Evolutionary conservation across 2,113 vertebrate genomes (phyloP).

Genomic region (Oreamnos americanus): DNA sequence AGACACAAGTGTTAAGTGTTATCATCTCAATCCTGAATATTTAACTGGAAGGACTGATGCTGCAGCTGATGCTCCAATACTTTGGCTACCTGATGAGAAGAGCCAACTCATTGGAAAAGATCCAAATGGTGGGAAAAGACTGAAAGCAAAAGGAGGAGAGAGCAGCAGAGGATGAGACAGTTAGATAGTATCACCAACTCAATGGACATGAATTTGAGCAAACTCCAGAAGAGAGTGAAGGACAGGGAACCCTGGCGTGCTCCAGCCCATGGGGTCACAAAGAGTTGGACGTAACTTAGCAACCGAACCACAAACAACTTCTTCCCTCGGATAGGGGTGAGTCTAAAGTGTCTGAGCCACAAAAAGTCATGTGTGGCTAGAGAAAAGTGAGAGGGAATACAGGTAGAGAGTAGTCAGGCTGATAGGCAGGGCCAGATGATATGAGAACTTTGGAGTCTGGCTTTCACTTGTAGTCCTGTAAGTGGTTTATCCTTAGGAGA

Average conservation of each 20-base stretch:
- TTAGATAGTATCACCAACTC: background rate
- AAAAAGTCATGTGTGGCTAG: background rate
- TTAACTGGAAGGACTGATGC: background rate
- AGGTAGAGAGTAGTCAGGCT: background rate
- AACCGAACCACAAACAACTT: background rate
- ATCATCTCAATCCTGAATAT: background rate
- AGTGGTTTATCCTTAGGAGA: background rate
- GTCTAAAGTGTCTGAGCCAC: background rate
- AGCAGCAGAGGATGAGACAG: background rate
- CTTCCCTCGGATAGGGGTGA: background rate
- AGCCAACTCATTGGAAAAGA: background rate
- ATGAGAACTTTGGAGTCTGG: fast-evolving
- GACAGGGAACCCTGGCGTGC: background rate
- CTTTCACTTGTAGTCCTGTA: background rate
- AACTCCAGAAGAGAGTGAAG: background rate
- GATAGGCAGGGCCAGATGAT: background rate
- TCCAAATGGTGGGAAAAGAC: background rate
- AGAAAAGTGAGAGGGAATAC: background rate
- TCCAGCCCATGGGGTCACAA: background rate
- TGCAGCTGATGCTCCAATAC: background rate
- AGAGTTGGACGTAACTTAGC: background rate
- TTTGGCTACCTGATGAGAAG: background rate
- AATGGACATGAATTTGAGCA: background rate
- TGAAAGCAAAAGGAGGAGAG: background rate
- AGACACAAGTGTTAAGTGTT: background rate